Evolutionary conservation across 2,113 vertebrate genomes (phyloP), one percentile per base, ranked within the genome.

Genomic region (Ictalurus punctatus): DNA sequence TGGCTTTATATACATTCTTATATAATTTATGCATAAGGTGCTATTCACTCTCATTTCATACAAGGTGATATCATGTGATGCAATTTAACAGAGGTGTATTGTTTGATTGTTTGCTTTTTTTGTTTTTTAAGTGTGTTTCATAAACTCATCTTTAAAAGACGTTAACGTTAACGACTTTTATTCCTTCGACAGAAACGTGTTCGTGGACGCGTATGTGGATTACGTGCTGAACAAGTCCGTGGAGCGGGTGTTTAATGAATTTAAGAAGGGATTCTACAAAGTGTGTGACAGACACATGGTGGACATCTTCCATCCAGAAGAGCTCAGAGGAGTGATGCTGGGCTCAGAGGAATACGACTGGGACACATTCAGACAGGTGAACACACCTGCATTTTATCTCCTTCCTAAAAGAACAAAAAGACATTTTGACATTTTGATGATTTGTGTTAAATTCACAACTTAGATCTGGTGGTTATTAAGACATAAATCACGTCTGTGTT

Each of bases 221-320:
- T 95, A 97, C 1, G 91, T 92, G 85, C 95, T 98, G 89, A 96
- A 96, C 92, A 93, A 91, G 82, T 97, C 97, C 3, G 96, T 97
- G 89, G 92, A 95, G 58, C 59, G 23, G 0, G 78, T 94, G 88
- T 98, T 96, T 87, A 93, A 94, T 0, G 95, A 92, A 59, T 97
- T 98, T 92, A 95, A 92, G 92, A 96, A 86, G 91, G 97, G 97
- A 27, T 96, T 98, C 93, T 96, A 95, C 91, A 97, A 94, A 92
- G 95, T 96, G 83, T 96, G 96, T 56, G 85, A 95, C 61, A 89
- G 93, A 16, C 87, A 93, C 0, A 44, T 96, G 63, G 93, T 88
- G 74, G 87, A 93, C 19, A 89, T 97, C 74, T 97, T 97, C 84
- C 94, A 96, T 86, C 96, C 97, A 0, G 93, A 96, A 78, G 96